A percentile compares a stretch with the other conserved stretches of the same genome.
phyloP scores from a whole-genome alignment of 2,797 vertebrate species.

The Notoglanidium macrostoma region DNA sequence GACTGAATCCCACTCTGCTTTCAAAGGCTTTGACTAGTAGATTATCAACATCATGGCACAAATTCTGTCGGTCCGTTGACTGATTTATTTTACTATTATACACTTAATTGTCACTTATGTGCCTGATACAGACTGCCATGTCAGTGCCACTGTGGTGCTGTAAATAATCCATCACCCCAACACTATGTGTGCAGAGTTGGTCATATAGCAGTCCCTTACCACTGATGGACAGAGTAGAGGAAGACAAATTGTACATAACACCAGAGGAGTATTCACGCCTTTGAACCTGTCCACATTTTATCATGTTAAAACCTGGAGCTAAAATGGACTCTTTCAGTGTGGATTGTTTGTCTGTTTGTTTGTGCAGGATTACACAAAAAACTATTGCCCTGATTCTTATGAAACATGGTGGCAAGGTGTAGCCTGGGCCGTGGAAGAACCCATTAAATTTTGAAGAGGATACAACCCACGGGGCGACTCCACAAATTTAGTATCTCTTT shows the following conservation, averaged over 20 bases:
- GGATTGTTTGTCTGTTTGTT: no score
- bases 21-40: background rate
- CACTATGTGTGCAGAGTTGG: background rate
- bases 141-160: background rate
- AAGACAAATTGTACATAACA: background rate
- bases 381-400: no score
- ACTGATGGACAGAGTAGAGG: background rate
- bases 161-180: background rate
- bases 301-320: background rate
- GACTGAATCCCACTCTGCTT: background rate
- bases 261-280: background rate
- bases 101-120: background rate
- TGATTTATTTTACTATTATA: background rate
- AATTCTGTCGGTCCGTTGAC: background rate
- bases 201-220: background rate
- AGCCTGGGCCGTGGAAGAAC: no score
- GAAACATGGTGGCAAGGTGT: no score
- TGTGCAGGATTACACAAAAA: no score
- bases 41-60: background rate
- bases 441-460: no score
- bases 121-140: background rate
- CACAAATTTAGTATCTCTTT: no score
- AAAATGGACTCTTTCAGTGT: background rate
- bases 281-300: background rate
- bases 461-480: no score